These are phyloP conservation scores for Sinosuthora webbiana DNA, from an alignment of 2,113 vertebrate genomes.

Conservation along the genomic window DNA sequence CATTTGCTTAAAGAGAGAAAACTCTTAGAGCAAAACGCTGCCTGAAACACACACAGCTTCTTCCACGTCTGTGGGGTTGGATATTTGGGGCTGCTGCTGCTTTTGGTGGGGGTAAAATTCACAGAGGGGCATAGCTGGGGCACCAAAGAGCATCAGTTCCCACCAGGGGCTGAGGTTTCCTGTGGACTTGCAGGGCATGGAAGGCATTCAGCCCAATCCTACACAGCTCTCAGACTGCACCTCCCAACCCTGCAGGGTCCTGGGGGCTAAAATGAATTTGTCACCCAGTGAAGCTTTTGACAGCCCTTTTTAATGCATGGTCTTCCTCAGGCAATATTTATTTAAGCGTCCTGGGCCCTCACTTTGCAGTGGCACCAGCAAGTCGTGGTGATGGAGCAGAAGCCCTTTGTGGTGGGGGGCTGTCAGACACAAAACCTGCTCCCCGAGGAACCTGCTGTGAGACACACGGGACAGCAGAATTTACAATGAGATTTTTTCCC, in stretches of 20 bases:
- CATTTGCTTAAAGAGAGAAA: constrained; percentile 70
- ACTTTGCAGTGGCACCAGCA: not conserved
- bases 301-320: not conserved
- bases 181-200: not conserved
- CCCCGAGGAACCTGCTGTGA: not conserved
- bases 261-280: not conserved
- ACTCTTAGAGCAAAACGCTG: constrained; percentile 47
- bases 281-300: not conserved
- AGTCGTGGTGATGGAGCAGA: not conserved
- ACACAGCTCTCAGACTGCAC: not conserved
- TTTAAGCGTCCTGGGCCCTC: not conserved
- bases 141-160: not conserved
- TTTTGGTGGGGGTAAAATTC: not conserved
- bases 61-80: not conserved
- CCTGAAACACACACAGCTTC: not conserved
- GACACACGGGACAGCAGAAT: not conserved
- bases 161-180: not conserved
- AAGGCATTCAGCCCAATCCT: not conserved
- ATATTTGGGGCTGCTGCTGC: not conserved
- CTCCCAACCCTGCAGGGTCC: not conserved
- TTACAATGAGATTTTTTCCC: not conserved
- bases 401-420: not conserved
- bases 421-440: not conserved
- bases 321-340: not conserved
- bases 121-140: not conserved